phyloP scores from a whole-genome alignment of 2,797 vertebrate genomes.

The Anguilla megastoma region DNA sequence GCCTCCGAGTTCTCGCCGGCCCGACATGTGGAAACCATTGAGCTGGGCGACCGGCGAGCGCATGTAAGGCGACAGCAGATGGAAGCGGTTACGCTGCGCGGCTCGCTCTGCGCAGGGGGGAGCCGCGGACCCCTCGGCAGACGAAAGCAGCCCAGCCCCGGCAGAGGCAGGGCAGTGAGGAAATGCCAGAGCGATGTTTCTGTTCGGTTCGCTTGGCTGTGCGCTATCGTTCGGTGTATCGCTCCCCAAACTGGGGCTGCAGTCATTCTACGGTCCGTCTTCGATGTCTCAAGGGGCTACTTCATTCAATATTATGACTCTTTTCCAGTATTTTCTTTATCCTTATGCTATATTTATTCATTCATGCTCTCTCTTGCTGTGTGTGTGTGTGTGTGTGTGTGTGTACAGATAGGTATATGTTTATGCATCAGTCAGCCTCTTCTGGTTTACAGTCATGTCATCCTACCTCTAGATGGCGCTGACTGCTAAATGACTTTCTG shows the following conservation, averaged over 20 bases:
- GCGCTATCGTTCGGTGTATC: neutral
- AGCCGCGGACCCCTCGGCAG: slow-evolving; percentile 53
- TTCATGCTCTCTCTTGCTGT: slow-evolving; percentile 25
- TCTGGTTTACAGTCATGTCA: neutral
- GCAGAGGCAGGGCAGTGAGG: slow-evolving; percentile 65
- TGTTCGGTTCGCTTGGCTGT: neutral
- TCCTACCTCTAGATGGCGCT: neutral
- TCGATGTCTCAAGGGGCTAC: slow-evolving; percentile 50
- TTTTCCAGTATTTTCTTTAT: slow-evolving; percentile 52
- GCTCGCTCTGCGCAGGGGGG: neutral
- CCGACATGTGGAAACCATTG: slow-evolving; percentile 73
- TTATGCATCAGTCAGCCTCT: neutral
- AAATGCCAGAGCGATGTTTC: slow-evolving; percentile 37
- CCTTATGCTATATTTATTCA: slow-evolving; percentile 31
- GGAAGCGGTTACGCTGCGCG: slow-evolving; percentile 67
- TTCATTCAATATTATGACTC: slow-evolving; percentile 48
- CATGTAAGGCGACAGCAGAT: slow-evolving; percentile 67
- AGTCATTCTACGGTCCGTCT: slow-evolving; percentile 41
- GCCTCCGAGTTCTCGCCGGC: slow-evolving; percentile 52
- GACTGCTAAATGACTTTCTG: neutral
- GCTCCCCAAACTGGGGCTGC: neutral
- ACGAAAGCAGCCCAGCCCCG: slow-evolving; percentile 60
- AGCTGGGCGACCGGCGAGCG: slow-evolving; percentile 48
- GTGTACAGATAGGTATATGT: slow-evolving; percentile 36
- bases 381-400: slow-evolving; percentile 35